phyloP scores from a whole-genome alignment of 2,888 invertebrate genomes.

The Temnothorax ravouxi region DNA sequence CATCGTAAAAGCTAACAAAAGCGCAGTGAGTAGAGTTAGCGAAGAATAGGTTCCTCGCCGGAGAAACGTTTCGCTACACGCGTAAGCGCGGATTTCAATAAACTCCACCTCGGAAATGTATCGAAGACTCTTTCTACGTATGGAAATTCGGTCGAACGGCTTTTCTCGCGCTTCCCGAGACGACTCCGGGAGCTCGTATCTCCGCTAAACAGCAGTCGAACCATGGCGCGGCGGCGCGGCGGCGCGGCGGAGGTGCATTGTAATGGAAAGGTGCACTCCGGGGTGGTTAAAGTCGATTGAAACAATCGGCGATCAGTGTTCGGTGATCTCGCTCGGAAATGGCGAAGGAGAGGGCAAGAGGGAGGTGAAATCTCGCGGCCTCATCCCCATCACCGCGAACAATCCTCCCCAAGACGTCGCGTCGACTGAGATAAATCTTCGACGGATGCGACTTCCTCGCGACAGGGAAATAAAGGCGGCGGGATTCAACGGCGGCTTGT shows the following conservation, averaged over 20 bases:
- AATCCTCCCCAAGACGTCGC: constrained; percentile 63
- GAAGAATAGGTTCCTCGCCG: neutral
- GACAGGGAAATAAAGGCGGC: constrained; percentile 46
- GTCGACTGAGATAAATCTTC: constrained; percentile 67
- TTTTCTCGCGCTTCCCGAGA: constrained; percentile 57
- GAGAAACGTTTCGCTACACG: constrained; percentile 29
- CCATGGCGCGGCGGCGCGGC: neutral
- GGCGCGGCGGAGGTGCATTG: neutral
- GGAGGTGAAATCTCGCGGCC: constrained; percentile 27
- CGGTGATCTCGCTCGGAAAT: constrained; percentile 74
- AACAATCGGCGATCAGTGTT: constrained; percentile 78
- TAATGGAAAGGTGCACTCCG: constrained; percentile 39
- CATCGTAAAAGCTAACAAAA: neutral
- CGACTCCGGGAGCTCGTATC: constrained; percentile 64
- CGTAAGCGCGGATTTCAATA: constrained; percentile 64
- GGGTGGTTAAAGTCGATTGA: constrained; percentile 75
- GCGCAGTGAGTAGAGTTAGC: neutral
- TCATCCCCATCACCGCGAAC: constrained; percentile 37
- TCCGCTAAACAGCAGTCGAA: constrained; percentile 66
- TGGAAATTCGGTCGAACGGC: constrained; percentile 64
- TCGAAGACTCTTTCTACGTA: constrained; percentile 55
- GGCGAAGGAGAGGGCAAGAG: constrained; percentile 26
- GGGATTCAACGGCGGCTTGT: constrained; percentile 38
- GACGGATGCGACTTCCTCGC: constrained; percentile 39
- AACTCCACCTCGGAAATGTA: constrained; percentile 57